Conservation (phyloP, 2,797 vertebrate species). For the Pseudomugil gertrudae region DNA sequence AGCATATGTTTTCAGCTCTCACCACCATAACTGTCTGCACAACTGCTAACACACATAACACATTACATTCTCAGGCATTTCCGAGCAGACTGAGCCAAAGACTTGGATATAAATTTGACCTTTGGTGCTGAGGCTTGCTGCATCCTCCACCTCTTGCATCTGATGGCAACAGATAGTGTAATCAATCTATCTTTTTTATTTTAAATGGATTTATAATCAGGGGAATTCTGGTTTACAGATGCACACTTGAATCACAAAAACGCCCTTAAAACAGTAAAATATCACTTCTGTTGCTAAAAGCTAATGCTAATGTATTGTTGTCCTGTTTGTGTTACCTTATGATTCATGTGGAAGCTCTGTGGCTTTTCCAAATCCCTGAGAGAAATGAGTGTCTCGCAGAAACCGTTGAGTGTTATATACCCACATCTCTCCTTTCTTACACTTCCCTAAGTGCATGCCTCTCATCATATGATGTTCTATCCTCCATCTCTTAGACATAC, state of each 20-base stretch:
- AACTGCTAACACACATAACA: slow-evolving; percentile 26
- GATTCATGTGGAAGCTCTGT: too few species aligned
- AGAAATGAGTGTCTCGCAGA: too few species aligned
- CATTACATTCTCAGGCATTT: slow-evolving; percentile 5
- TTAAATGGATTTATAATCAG: not conserved
- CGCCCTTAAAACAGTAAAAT: too few species aligned
- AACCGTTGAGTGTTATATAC: too few species aligned
- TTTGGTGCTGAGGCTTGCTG: slow-evolving; percentile 21
- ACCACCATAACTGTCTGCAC: slow-evolving; percentile 11
- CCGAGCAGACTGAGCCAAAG: slow-evolving; percentile 14
- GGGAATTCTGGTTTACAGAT: slow-evolving; percentile 7
- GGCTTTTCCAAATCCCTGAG: too few species aligned
- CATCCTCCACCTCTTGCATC: slow-evolving; percentile 21
- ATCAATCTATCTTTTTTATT: slow-evolving; percentile 33
- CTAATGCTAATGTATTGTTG: not conserved
- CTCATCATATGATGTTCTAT: slow-evolving; percentile 7
- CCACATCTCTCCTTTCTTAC: too few species aligned
- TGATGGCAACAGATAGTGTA: slow-evolving; percentile 70
- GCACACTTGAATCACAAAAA: too few species aligned
- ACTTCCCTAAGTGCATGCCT: not conserved
- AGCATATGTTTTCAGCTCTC: slow-evolving; percentile 17
- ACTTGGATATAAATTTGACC: slow-evolving; percentile 51
- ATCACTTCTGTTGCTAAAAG: not conserved
- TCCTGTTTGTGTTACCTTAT: too few species aligned
- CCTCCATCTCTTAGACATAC: too few species aligned